Evolutionary conservation across 2,888 invertebrate species (phyloP), one percentile per base, ranked within the genome.

Genomic region (Andrena fulva): DNA sequence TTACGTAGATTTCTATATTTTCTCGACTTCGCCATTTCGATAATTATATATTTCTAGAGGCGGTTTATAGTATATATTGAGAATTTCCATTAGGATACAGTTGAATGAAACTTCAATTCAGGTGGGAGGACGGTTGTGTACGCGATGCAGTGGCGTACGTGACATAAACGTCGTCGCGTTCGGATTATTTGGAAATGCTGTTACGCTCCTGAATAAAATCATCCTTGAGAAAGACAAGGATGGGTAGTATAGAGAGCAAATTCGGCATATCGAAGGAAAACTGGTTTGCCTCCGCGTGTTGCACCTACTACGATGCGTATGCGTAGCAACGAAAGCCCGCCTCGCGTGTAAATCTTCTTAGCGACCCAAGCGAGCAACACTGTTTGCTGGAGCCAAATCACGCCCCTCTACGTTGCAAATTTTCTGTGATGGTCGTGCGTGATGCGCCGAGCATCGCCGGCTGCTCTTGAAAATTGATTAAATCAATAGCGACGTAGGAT

Each of bases 251-350:
- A 70, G 62, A 71, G 70, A 74, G 73, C 69, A 79, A 77, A 85
- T 87, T 87, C 82, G 82, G 81, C 68, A 78, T 82, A 77, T 80
- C 62, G 80, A 80, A 84, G 77, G 82, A 79, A 89, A 89, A 85
- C 76, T 89, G 83, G 85, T 87, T 88, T 82, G 74, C 69, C 71
- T 74, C 73, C 71, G 35, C 66, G 62, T 63, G 76, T 70, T 77
- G 75, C 72, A 64, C 74, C 81, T 77, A 84, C 80, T 74, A 77
- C 69, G 60, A 82, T 67, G 72, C 71, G 73, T 85, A 29, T 85
- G 72, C 20, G 24, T 76, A 64, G 35, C 70, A 67, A 69, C 54
- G 60, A 48, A 33, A 70, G 78, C 56, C 60, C 72, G 59, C 66
- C 77, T 73, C 48, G 42, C 60, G 68, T 59, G 24, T 52, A 62